Evolutionary conservation across 2,113 vertebrate species (phyloP).

Genomic region (Halcyon malimbica): DNA sequence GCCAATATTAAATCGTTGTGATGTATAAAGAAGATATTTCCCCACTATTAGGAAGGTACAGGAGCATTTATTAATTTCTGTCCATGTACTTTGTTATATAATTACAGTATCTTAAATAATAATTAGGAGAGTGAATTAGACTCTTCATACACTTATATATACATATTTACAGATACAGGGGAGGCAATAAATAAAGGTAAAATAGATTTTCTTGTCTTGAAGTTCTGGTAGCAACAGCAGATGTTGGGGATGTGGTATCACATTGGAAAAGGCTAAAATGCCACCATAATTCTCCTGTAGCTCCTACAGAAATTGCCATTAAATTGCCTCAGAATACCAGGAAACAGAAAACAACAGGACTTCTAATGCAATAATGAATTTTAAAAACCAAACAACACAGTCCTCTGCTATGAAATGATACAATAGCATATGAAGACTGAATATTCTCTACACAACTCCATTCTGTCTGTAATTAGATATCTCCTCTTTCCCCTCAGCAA

Average conservation of each 20-base stretch:
- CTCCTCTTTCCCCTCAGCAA: not conserved
- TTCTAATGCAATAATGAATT: not conserved
- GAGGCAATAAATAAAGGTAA: not conserved
- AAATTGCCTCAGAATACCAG: not conserved
- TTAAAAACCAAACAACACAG: not conserved
- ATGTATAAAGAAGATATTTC: not conserved
- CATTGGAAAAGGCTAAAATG: not conserved
- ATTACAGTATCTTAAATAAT: not conserved
- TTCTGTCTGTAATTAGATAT: not conserved
- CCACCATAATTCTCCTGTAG: not conserved
- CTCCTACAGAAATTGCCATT: not conserved
- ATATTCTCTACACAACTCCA: not conserved
- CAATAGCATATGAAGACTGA: not conserved
- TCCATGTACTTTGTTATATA: not conserved
- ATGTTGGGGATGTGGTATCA: not conserved
- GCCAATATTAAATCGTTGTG: accelerated
- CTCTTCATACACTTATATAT: not conserved
- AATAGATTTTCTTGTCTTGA: not conserved
- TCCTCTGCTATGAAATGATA: not conserved
- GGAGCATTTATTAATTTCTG: not conserved
- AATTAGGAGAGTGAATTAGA: not conserved
- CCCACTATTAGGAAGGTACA: not conserved
- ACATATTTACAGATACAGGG: not conserved
- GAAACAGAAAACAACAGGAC: not conserved
- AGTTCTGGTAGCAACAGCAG: not conserved